Evolutionary conservation across 2,113 vertebrate genomes (phyloP), one percentile per base, ranked within the genome.

Genomic region (Dipodomys ordii): DNA sequence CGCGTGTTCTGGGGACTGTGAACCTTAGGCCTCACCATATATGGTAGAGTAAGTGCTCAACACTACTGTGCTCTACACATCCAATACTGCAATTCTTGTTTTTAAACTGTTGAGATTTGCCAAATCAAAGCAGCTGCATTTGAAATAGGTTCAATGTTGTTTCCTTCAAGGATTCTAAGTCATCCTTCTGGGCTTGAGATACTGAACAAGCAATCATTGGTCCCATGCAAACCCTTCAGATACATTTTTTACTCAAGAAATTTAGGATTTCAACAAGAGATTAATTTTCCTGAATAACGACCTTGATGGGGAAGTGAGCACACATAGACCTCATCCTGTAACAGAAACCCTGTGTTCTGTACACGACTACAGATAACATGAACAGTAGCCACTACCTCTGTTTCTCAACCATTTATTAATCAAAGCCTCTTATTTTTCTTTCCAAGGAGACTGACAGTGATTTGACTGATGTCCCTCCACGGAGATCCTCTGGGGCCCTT

Each of bases 381-480:
- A 53, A 99, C 99, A 3, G 99, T 99, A 68, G 99, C 99, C 98
- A 99, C 97, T 96, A 99, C 99, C 98, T 99, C 99, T 98, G 98
- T 99, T 99, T 79, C 99, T 99, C 99, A 99, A 99, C 99, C 99
- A 99, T 98, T 99, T 99, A 95, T 99, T 99, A 94, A 99, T 99
- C 68, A 99, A 99, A 99, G 99, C 99, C 99, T 99, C 96, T 98
- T 99, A 90, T 98, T 99, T 74, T 99, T 99, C 98, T 99, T 99
- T 67, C 99, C 99, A 89, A 99, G 97, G 1, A 99, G 98, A 12
- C 98, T 99, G 62, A 99, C 98, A 20, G 99, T 99, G 97, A 99
- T 99, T 97, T 99, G 99, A 97, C 99, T 99, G 97, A 99, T 99
- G 96, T 99, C 99, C 92, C 99, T 98, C 35, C 98, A 98, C 90